Evolutionary conservation across 2,888 invertebrate genomes (phyloP).

Genomic region (Thelaira solivaga): DNA sequence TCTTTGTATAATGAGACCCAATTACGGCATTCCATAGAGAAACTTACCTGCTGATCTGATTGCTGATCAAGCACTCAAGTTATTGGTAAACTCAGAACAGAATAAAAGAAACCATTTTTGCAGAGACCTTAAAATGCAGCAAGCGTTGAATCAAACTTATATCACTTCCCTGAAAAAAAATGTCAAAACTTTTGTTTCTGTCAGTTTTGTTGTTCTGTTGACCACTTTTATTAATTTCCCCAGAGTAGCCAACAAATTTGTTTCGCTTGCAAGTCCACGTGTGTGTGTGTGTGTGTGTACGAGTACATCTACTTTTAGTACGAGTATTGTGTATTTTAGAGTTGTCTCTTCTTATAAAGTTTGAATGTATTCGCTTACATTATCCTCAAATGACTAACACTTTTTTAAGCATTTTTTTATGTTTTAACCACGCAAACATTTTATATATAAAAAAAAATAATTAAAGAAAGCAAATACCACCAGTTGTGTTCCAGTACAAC

Average conservation of each 20-base stretch:
- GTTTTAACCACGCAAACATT: too few relatives aligned
- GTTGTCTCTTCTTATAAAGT: slow-evolving; percentile 29
- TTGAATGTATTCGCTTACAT: slow-evolving; percentile 11
- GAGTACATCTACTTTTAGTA: neutral
- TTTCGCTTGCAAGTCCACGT: neutral
- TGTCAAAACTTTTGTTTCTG: slow-evolving; percentile 13
- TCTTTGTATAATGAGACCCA: too few relatives aligned
- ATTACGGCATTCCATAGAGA: too few relatives aligned
- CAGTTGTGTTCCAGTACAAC: too few relatives aligned
- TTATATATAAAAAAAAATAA: too few relatives aligned
- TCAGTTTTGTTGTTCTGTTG: slow-evolving; percentile 17
- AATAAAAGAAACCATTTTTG: too few relatives aligned
- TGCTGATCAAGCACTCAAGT: neutral
- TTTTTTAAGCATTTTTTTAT: slow-evolving; percentile 33
- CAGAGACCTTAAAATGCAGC: too few relatives aligned
- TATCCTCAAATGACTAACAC: slow-evolving; percentile 20
- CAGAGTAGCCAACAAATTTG: slow-evolving; percentile 47
- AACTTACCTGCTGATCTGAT: too few relatives aligned
- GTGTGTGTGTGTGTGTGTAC: neutral
- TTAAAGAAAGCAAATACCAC: too few relatives aligned
- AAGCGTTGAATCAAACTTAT: neutral
- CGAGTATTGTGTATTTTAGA: neutral
- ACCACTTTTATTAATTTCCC: slow-evolving; percentile 62
- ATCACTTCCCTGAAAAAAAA: neutral
- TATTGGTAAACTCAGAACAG: neutral